Evolutionary conservation across 2,113 vertebrate species (phyloP).

Genomic region (Symphodus melops): DNA sequence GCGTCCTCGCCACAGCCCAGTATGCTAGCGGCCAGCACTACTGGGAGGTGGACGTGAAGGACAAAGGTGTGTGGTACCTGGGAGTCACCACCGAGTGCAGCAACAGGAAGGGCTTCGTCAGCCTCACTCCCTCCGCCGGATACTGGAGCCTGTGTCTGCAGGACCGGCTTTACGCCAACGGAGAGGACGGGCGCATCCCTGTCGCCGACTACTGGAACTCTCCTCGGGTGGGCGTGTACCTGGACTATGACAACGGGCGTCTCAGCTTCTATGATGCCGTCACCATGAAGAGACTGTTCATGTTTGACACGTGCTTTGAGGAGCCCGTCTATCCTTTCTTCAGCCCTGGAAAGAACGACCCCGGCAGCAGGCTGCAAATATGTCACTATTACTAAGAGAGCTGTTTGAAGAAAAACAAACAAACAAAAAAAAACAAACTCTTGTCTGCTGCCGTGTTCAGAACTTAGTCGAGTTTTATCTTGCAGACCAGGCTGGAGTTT

Average conservation of each 20-base stretch:
- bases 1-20: constrained; percentile 81
- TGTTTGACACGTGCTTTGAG: constrained; percentile 82
- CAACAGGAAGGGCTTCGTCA: constrained; percentile 85
- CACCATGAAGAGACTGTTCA: constrained; percentile 83
- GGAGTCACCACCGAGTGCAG: constrained; percentile 83
- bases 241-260: constrained; percentile 83
- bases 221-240: constrained; percentile 82
- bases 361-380: constrained; percentile 82
- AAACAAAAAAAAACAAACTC: neutral
- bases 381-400: constrained; percentile 83
- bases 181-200: constrained; percentile 79
- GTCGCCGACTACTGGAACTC: constrained; percentile 85
- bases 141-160: constrained; percentile 86
- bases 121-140: constrained; percentile 77
- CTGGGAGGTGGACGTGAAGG: constrained; percentile 86
- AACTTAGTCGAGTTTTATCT: constrained; percentile 23
- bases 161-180: constrained; percentile 84
- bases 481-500: neutral
- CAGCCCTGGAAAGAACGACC: constrained; percentile 85
- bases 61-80: constrained; percentile 87
- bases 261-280: constrained; percentile 85
- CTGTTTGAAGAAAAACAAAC: neutral
- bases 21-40: constrained; percentile 84
- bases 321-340: constrained; percentile 84
- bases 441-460: constrained; percentile 9